Evolutionary conservation across 2,797 vertebrate species (phyloP), one percentile per base, ranked within the genome.

Genomic region (Siniperca scherzeri): DNA sequence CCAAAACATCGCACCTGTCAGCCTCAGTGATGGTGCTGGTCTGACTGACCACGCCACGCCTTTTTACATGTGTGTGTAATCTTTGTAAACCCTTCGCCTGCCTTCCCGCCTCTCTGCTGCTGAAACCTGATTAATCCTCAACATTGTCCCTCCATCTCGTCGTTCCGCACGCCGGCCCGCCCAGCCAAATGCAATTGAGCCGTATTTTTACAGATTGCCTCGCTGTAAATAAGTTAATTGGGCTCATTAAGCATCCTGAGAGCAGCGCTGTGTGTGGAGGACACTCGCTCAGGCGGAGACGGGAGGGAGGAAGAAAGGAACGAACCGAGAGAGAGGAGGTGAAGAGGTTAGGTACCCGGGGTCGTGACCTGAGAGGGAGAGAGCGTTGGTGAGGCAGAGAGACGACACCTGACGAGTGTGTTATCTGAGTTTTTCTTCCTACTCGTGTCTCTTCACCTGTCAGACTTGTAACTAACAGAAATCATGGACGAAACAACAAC

Each of bases 201-300:
- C 44, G 14, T 80, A 74, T 86, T 87, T 81, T 82, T 77, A 73
- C 84, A 88, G 74, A 79, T 83, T 69, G 69, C 85, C 80, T 89
- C 46, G 74, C 74, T 83, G 83, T 89, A 81, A 87, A 85, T 89
- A 70, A 86, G 79, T 74, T 88, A 86, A 89, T 92, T 90, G 84
- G 87, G 74, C 88, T 90, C 83, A 88, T 89, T 90, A 88, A 85
- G 74, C 67, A 60, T 89, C 81, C 67, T 57, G 82, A 77, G 84
- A 82, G 82, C 71, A 22, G 68, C 60, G 19, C 25, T 22, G 73
- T 71, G 52, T 72, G 81, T 80, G 68, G 65, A 79, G 85, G 85
- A 74, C 17, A n/a, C 38, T 76, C 70, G 9, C 70, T 75, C 42
- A 71, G 62, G 65, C 70, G 68, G 69, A 61, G 56, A 78, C 2